Evolutionary conservation across 2,113 vertebrate genomes (phyloP).

Genomic region (Carassius carassius): DNA sequence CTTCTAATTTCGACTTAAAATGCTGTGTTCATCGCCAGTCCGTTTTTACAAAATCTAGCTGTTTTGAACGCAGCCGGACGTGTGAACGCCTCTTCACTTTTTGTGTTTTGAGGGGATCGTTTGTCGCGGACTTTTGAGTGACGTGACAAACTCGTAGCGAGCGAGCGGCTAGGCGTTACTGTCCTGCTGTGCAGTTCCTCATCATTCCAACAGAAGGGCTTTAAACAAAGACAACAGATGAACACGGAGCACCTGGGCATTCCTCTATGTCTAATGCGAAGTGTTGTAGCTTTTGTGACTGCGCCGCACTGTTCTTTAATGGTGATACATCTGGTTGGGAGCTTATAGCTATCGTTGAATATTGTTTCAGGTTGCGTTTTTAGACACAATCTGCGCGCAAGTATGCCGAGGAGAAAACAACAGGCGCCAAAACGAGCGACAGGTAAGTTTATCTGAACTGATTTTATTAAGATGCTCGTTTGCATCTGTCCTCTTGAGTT

Average conservation of each 20-base stretch:
- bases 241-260: slow-evolving; percentile 12
- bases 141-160: slow-evolving; percentile 45
- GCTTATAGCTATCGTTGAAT: background rate
- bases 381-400: slow-evolving; percentile 46
- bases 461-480: background rate
- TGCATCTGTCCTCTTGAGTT: background rate
- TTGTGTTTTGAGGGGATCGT: slow-evolving; percentile 2
- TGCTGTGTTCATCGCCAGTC: background rate
- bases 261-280: background rate
- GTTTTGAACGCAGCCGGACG: background rate
- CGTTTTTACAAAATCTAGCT: background rate
- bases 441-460: slow-evolving; percentile 78
- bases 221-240: slow-evolving; percentile 45
- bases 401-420: slow-evolving; percentile 98
- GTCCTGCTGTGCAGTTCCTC: slow-evolving; percentile 34
- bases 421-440: slow-evolving; percentile 95
- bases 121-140: slow-evolving; percentile 57
- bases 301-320: background rate
- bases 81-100: slow-evolving; percentile 6
- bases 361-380: background rate
- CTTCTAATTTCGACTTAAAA: background rate
- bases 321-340: slow-evolving; percentile 17
- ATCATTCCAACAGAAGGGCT: slow-evolving; percentile 7
- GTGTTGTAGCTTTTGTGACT: background rate
- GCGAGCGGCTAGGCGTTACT: slow-evolving; percentile 40